Evolutionary conservation across 2,113 vertebrate genomes (phyloP).

Genomic region (Tilapia sparmanii): DNA sequence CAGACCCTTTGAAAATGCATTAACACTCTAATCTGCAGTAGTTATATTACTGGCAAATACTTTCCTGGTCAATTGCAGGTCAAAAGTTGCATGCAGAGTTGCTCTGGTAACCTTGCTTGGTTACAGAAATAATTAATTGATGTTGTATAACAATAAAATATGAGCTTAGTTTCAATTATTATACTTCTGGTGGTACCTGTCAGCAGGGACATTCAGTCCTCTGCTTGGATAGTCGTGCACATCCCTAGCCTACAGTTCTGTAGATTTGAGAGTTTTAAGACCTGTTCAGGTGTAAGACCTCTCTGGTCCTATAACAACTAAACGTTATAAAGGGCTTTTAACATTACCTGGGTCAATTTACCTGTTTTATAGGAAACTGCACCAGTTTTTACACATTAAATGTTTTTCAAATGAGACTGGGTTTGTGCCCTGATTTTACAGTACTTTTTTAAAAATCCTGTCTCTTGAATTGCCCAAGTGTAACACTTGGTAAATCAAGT

Average conservation of each 20-base stretch:
- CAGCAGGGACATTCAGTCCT: not conserved
- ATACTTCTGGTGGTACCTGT: not conserved
- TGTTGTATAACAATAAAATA: not conserved
- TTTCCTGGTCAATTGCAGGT: not conserved
- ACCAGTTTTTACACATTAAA: not conserved
- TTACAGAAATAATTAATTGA: not conserved
- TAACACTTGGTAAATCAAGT: not conserved
- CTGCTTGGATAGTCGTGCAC: not conserved
- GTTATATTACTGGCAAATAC: not conserved
- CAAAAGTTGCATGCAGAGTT: not conserved
- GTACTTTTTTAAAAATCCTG: rapidly evolving
- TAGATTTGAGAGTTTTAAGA: not conserved
- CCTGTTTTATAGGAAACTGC: not conserved
- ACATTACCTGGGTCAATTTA: not conserved
- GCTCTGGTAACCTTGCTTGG: not conserved
- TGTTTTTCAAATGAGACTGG: not conserved
- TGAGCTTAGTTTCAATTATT: not conserved
- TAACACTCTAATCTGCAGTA: not conserved
- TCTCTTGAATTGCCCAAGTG: not conserved
- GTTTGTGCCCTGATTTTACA: not conserved
- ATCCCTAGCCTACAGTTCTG: not conserved
- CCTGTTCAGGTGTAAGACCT: not conserved
- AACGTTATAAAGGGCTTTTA: not conserved
- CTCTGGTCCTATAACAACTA: not conserved
- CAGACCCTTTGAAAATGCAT: not conserved